Evolutionary conservation across 2,113 vertebrate species (phyloP).

Genomic region (Nannobrachium achirus): DNA sequence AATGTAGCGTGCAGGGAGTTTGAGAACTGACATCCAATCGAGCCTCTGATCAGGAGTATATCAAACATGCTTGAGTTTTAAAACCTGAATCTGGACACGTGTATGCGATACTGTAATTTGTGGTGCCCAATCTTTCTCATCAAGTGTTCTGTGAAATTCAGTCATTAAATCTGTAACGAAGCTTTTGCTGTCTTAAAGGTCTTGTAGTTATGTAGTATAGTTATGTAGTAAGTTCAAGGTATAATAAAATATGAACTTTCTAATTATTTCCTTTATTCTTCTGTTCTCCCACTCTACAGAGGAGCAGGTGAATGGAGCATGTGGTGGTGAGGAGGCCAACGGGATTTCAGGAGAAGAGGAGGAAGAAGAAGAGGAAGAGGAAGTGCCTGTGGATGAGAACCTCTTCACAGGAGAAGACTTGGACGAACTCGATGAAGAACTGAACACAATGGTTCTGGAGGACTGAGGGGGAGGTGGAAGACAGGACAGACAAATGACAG

Average conservation of each 20-base stretch:
- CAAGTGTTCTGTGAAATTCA: too few relatives aligned
- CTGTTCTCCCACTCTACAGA: constrained; percentile 74
- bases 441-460: constrained; percentile 93
- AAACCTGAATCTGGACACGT: too few relatives aligned
- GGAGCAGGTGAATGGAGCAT: constrained; percentile 91
- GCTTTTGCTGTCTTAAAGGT: too few relatives aligned
- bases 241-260: too few relatives aligned
- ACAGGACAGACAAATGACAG: constrained; percentile 1
- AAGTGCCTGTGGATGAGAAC: constrained; percentile 97
- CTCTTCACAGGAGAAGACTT: constrained; percentile 98
- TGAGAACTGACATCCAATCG: too few relatives aligned
- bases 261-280: background rate
- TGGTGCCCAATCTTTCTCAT: constrained; percentile 1
- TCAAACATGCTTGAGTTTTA: too few relatives aligned
- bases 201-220: too few relatives aligned
- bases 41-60: too few relatives aligned
- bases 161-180: too few relatives aligned
- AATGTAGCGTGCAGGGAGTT: too few relatives aligned
- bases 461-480: constrained; percentile 78
- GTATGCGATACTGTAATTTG: background rate
- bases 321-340: constrained; percentile 87
- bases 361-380: constrained; percentile 81
- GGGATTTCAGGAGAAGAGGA: constrained; percentile 69
- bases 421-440: constrained; percentile 96
- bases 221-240: too few relatives aligned